Percentiles rank a stretch among this genome's conserved stretches.
Conservation (phyloP, 2,888 invertebrate genomes). For the Melanotus villosus region DNA sequence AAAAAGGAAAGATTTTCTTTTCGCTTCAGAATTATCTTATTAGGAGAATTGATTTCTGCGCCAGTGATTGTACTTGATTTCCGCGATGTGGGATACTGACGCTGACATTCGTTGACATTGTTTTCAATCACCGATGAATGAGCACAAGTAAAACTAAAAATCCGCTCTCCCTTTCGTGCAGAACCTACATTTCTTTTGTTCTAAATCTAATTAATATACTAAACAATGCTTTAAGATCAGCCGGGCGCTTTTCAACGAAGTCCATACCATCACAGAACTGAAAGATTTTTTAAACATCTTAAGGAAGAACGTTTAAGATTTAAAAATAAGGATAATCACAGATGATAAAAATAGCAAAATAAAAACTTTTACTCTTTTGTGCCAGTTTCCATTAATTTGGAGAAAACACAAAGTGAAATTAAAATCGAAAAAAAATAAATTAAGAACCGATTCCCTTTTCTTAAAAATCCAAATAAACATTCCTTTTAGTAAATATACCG, state of each 20-base stretch:
- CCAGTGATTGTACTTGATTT: slow-evolving; percentile 29
- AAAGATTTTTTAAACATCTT: no score
- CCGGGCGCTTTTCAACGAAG: not conserved
- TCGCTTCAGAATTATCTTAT: slow-evolving; percentile 36
- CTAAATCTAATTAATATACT: slow-evolving; percentile 7
- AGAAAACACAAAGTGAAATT: no score
- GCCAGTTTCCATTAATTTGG: no score
- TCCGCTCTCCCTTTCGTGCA: slow-evolving; percentile 34
- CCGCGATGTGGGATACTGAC: slow-evolving; percentile 22
- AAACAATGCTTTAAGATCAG: not conserved
- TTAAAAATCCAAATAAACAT: not conserved
- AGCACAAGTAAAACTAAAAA: slow-evolving; percentile 16
- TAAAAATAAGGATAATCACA: no score
- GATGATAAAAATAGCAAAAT: no score
- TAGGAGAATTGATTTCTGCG: slow-evolving; percentile 40
- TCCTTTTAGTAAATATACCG: not conserved
- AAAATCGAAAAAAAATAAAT: no score
- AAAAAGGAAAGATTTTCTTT: slow-evolving; percentile 40
- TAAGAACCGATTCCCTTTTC: not conserved
- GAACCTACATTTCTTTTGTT: slow-evolving; percentile 26
- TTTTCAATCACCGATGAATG: slow-evolving; percentile 14
- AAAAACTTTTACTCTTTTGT: no score
- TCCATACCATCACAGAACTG: not conserved
- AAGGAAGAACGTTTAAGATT: no score
- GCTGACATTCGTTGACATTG: slow-evolving; percentile 32